Conservation (phyloP, 2,113 vertebrate genomes). For the Saimiri boliviensis region DNA sequence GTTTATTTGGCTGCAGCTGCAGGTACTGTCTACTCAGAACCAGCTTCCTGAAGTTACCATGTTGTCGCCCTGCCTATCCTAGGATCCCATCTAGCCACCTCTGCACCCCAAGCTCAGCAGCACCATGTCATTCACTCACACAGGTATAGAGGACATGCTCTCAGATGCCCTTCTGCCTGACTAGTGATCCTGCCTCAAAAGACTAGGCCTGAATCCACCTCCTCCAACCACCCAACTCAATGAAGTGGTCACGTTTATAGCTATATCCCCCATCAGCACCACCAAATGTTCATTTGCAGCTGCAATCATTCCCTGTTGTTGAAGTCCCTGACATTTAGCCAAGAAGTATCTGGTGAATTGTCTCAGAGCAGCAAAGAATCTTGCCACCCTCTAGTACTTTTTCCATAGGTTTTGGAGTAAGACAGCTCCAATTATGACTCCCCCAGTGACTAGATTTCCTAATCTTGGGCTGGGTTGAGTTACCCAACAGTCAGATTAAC, state of each 20-base stretch:
- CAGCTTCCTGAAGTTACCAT: not conserved
- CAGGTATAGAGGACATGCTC: slow-evolving; percentile 89
- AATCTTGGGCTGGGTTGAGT: not conserved
- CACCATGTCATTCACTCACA: slow-evolving; percentile 91
- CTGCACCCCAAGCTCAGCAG: not conserved
- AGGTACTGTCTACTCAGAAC: not conserved
- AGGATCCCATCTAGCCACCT: not conserved
- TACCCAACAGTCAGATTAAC: not conserved
- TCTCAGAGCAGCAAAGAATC: not conserved
- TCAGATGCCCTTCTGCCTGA: slow-evolving; percentile 91
- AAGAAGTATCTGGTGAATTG: slow-evolving; percentile 87
- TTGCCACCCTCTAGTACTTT: not conserved
- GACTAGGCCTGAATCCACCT: slow-evolving; percentile 89
- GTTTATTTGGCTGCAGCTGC: not conserved
- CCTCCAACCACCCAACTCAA: slow-evolving; percentile 60
- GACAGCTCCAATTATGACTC: not conserved
- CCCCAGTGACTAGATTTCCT: not conserved
- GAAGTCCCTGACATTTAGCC: slow-evolving; percentile 89
- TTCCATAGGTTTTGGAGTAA: not conserved
- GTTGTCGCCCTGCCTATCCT: not conserved
- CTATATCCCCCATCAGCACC: not conserved
- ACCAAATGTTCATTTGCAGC: not conserved
- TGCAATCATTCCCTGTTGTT: slow-evolving; percentile 83
- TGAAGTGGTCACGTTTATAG: slow-evolving; percentile 90
- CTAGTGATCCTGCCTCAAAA: slow-evolving; percentile 74